These are phyloP conservation scores for Malurus melanocephalus DNA, from an alignment of 2,113 vertebrate species.

Conservation along the genomic window DNA sequence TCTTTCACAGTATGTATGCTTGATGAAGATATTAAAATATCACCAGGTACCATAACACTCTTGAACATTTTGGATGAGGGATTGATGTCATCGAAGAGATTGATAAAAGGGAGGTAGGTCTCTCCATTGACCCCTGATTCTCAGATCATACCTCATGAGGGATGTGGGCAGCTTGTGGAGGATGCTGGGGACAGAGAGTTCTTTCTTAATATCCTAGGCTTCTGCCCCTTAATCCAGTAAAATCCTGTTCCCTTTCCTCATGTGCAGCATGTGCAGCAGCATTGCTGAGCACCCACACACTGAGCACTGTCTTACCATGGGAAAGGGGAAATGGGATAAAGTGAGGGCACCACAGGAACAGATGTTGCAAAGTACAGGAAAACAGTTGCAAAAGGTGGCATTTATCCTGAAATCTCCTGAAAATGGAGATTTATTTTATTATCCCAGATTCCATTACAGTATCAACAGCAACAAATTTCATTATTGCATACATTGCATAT, in stretches of 20 bases:
- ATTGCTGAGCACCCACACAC: background rate
- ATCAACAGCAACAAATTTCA: background rate
- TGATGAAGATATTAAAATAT: background rate
- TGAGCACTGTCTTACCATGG: background rate
- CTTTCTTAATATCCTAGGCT: background rate
- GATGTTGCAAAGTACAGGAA: background rate
- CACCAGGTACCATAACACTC: background rate
- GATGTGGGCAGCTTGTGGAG: background rate
- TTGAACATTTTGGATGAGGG: background rate
- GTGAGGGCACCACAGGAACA: background rate
- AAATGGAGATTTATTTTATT: background rate
- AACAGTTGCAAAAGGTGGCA: background rate
- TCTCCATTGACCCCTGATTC: background rate
- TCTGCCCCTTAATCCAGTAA: background rate
- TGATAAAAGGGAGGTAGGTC: background rate
- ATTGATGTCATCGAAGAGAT: background rate
- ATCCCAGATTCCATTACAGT: background rate
- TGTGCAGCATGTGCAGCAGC: background rate
- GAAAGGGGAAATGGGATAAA: background rate
- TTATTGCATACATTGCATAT: background rate
- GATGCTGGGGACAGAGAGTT: background rate
- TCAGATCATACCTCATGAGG: background rate
- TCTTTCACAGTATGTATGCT: background rate
- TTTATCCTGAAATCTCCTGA: background rate
- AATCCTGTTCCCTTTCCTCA: background rate